Base-by-base conservation (phyloP, 2,888 invertebrate genomes). In the Lasioglossum oenotherae region DNA sequence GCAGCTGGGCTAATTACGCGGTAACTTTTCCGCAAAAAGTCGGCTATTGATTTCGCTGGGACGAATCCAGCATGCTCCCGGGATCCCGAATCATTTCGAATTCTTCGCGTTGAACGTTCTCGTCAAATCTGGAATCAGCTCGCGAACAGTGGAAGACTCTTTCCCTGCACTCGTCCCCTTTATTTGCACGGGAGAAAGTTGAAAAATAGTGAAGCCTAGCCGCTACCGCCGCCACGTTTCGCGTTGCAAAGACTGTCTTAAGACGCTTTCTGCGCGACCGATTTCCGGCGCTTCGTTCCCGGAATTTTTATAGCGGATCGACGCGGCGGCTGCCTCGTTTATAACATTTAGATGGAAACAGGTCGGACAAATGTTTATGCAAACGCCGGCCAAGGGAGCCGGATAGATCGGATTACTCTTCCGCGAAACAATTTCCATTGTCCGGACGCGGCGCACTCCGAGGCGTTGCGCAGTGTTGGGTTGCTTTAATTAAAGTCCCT, bases 401-500 rank as follows among this genome's bases (percentile, higher is more conserved):
- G 73, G 41, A 81, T 60, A 73, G 49, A 78, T 71, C 74, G 78
- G 69, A 84, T 84, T 78, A 84, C 77, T 49, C 64, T 44, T 23
- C 53, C 80, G 27, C 35, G 78, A 31, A 41, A 60, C 31, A 71
- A 60, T 78, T 83, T 78, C 78, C 84, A 78, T 84, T 84, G 84
- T 84, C 57, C 4, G 49, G 75, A 41, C 38, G 53, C 53, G 57
- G n/a, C 53, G 41, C 74, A 57, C 49, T 71, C 35, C 60, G 46
- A 49, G 19, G 46, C 38, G 69, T 74, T 71, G 49, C 49, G 31
- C 74, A 16, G 74, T 84, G 78, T 78, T 49, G 27, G 69, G 49
- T 78, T 84, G 74, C 60, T 74, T 78, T 84, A 84, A 84, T 84
- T 84, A 84, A 78, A 78, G 71, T 38, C 41, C 44, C 41, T 78